Evolutionary conservation across 2,888 invertebrate genomes (phyloP), one percentile per base, ranked within the genome.

Genomic region (Steinernema scapterisci): DNA sequence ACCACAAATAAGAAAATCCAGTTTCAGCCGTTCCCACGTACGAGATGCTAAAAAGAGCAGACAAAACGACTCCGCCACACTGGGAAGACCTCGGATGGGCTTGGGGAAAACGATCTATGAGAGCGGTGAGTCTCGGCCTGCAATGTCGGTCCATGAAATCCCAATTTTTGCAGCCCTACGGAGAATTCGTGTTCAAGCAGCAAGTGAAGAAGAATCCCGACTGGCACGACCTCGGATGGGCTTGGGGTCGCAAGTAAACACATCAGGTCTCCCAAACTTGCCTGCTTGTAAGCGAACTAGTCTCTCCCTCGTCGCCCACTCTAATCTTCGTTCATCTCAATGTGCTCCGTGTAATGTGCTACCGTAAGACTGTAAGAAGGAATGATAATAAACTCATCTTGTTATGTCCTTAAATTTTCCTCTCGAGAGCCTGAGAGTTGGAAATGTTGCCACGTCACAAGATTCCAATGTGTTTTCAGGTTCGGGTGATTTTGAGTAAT

Each of bases 11-110:
- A n/a, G n/a, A n/a, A n/a, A n/a, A n/a, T n/a, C n/a, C n/a, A n/a
- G n/a, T 27, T 31, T 31, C 27, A 63, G 63, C 63, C 16, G 31
- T 63, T 63, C 63, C 63, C 31, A 31, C 63, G 63, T 63, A 63
- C 63, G 27, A 63, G 1, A 9, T 63, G 13, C 31, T 31, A 27
- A 63, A 63, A 63, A 25, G 63, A 63, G 63, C 63, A 27, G 63
- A 63, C 31, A 63, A 63, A 16, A 63, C 63, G 31, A 25, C 63
- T 31, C 63, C 63, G 16, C 63, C 81, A 11, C 76, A 78, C 16
- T 82, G 82, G 82, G 79, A 82, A 43, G 77, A 79, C 70, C 75
- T 82, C 48, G 83, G 83, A 51, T 83, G 83, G 83, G 81, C 82
- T 5, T 82, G 81, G 82, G 82, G 82, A 72, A 72, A 72, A 25